Conservation (phyloP, 2,888 invertebrate species). For the Microctonus hyperodae region DNA sequence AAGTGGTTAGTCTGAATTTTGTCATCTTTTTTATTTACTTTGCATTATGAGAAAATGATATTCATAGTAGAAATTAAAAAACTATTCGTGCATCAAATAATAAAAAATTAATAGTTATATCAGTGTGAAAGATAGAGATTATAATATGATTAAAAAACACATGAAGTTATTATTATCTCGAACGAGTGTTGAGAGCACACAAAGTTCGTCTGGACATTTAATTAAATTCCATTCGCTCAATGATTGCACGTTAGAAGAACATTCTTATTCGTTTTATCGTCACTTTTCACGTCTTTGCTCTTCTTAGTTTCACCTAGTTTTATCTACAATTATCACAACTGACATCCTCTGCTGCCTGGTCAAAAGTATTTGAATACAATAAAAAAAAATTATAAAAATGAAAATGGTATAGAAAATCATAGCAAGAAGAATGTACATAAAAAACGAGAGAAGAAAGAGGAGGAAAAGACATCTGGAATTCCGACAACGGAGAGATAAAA, state of each 20-base stretch:
- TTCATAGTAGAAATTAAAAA: too few species aligned
- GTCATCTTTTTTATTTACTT: slow-evolving; percentile 19
- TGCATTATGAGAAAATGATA: too few species aligned
- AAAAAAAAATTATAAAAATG: background rate
- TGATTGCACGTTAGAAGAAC: slow-evolving; percentile 40
- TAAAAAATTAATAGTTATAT: too few species aligned
- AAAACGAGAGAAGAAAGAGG: slow-evolving; percentile 27
- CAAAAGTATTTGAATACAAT: background rate
- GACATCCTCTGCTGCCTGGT: background rate
- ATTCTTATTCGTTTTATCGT: slow-evolving; percentile 16
- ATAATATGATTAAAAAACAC: too few species aligned
- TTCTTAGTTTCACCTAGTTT: background rate
- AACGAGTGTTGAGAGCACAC: slow-evolving; percentile 30
- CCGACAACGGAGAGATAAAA: slow-evolving; percentile 50
- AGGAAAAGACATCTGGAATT: slow-evolving; percentile 46
- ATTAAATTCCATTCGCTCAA: slow-evolving; percentile 46
- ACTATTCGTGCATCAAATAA: too few species aligned
- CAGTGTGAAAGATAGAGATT: background rate
- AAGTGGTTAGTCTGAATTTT: slow-evolving; percentile 17
- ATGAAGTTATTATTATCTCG: background rate
- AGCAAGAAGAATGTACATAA: slow-evolving; percentile 14
- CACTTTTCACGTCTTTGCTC: slow-evolving; percentile 12
- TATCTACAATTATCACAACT: too few species aligned
- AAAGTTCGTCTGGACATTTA: slow-evolving; percentile 40
- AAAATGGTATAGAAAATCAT: slow-evolving; percentile 28